phyloP scores from a whole-genome alignment of 2,797 vertebrate species.

The Huso huso region DNA sequence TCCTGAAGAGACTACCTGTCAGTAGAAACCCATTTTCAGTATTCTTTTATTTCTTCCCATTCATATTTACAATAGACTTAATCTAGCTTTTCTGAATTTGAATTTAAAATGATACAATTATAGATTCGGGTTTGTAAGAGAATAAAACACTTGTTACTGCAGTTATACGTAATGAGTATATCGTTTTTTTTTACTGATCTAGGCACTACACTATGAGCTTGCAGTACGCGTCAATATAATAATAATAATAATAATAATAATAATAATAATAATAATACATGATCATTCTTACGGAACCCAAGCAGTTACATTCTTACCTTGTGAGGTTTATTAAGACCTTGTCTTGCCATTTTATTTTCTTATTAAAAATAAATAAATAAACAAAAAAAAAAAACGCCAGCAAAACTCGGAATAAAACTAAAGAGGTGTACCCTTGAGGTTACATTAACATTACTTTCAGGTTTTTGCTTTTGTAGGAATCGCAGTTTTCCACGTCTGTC shows the following conservation, averaged over 20 bases:
- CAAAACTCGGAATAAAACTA: not conserved
- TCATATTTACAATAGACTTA: no score
- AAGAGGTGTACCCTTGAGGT: not conserved
- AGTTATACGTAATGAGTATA: no score
- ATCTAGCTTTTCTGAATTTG: no score
- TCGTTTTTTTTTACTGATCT: no score
- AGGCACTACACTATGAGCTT: no score
- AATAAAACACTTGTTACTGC: no score
- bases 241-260: not conserved
- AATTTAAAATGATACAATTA: no score
- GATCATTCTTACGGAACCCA: not conserved
- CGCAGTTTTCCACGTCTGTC: no score
- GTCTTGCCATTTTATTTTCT: slow-evolving; percentile 24
- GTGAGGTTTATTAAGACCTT: slow-evolving; percentile 19
- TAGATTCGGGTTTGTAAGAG: no score
- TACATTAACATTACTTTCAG: no score
- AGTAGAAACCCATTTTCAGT: not conserved
- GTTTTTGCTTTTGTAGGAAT: no score
- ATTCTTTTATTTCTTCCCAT: not conserved
- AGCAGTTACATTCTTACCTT: slow-evolving; percentile 21
- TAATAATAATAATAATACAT: not conserved
- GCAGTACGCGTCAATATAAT: not conserved
- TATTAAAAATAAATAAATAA: not conserved
- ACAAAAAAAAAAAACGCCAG: not conserved
- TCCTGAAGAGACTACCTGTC: slow-evolving; percentile 71